Base-by-base conservation (phyloP, 2,888 invertebrate species). In the Dicyrtomina minuta region DNA sequence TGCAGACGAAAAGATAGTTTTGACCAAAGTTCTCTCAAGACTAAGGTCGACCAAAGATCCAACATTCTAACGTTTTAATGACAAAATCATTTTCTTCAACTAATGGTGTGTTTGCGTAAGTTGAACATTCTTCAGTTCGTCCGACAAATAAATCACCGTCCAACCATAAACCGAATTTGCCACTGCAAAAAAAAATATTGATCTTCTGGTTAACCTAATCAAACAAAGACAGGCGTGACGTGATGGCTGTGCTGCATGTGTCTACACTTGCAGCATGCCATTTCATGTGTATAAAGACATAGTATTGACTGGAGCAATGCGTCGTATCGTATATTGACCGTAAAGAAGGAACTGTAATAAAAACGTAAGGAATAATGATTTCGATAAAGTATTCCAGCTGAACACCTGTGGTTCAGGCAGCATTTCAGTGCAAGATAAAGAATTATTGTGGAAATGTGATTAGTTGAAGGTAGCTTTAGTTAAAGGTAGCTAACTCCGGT, bases 91-190 rank as follows among this genome's bases (percentile, higher is more conserved):
- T 94, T 82, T 90, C 89, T 75, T 90, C 91, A 78, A 94, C 90
- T 73, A 99, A 87, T 59, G 95, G 90, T 81, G 96, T 95, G 85
- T 99, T 99, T 81, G 92, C 92, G 84, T 96, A 99, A 62, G 99
- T 99, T 83, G 90, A 91, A 87, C 98, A 99, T 75, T 89, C 87
- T 84, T 96, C 94, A 66, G 94, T 94, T 81, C 96, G 88, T 39
- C 97, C 97, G 83, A 94, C 90, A 85, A 96, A 94, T 78, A 99
- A 87, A 84, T 98, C 97, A 71, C 95, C 95, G 83, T 99, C 98
- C 81, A 99, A 85, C 96, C 97, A 98, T 78, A 99, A 85, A 13
- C 98, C 99, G 84, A 96, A 97, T 82, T 93, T 92, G 75, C 98
- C 98, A 82, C 95, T 94, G 84, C 4, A 82, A 82, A 71, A 79